phyloP scores from a whole-genome alignment of 2,888 invertebrate species.

The Lamellibrachia satsuma region DNA sequence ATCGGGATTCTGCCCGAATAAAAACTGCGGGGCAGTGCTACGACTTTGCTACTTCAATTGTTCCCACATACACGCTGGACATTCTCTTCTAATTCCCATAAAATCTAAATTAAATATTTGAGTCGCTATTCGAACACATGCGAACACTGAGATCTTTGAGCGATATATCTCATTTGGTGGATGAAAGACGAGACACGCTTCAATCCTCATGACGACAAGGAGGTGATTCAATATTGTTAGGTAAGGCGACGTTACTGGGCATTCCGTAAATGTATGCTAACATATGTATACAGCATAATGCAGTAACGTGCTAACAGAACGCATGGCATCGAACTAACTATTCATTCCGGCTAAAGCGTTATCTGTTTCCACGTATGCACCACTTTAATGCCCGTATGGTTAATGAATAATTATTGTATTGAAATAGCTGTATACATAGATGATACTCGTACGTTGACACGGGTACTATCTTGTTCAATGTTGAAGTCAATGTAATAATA shows the following conservation, averaged over 20 bases:
- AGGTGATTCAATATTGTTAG: not conserved
- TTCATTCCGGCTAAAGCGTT: not conserved
- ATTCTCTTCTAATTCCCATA: not conserved
- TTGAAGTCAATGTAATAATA: not conserved
- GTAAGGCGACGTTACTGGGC: not conserved
- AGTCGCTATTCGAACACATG: not conserved
- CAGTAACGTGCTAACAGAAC: not conserved
- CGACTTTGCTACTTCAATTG: no score
- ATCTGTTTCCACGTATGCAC: not conserved
- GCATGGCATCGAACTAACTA: not conserved
- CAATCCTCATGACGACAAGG: not conserved
- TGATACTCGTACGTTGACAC: not conserved
- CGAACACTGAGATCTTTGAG: not conserved
- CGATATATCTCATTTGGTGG: not conserved
- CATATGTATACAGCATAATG: not conserved
- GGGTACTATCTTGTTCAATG: not conserved
- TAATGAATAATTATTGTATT: not conserved
- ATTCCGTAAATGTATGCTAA: not conserved
- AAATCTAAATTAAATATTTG: not conserved
- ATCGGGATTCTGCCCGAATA: not conserved
- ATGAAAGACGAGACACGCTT: not conserved
- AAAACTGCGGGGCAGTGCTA: not conserved
- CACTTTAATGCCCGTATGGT: not conserved
- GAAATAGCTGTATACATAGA: not conserved
- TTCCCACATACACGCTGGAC: not conserved